Base-by-base conservation (phyloP, 2,797 vertebrate genomes). In the Holocentrus rufus region DNA sequence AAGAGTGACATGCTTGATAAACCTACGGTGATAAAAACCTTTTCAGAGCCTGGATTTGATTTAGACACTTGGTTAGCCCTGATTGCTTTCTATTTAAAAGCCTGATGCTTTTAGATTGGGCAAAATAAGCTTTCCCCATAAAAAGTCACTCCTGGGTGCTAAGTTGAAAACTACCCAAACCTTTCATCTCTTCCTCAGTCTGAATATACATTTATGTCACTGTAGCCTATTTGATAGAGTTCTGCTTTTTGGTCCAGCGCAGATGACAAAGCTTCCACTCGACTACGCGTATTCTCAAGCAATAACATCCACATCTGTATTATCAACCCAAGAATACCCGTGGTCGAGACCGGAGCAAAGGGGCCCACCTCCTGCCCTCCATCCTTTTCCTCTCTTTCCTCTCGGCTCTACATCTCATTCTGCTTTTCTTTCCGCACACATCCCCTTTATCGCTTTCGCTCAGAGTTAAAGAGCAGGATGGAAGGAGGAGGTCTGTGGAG, bases 211-310 rank as follows among this genome's bases (percentile, higher is more conserved):
- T 76, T 64, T 57, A 39, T 44, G 61, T 66, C 25, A 55, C 57
- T 76, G 75, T 57, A 2, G 23, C 31, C 55, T 56, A 55, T 47
- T 61, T 55, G 55, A 75, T 18, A 39, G 47, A 69, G 22, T 20
- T 62, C 65, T 77, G 78, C 59, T 69, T n/a, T 86, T 79, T 67
- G 77, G 78, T 86, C 85, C 80, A 74, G 46, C 73, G 77, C 54
- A 79, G 92, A 81, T 31, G 92, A 90, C 56, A 61, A 82, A 74
- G 90, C 86, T 72, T 85, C 90, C 88, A 70, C 91, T 92, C 91
- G 84, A 89, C 91, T 91, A 94, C 88, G 89, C 90, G 92, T 94
- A 92, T 94, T 94, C 93, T 94, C 91, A 93, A 94, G 91, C 91
- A 93, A 91, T 92, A 93, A 93, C 91, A 93, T 89, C 91, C 82